Conservation (phyloP, 2,113 vertebrate genomes). For the Crotalus helleri region DNA sequence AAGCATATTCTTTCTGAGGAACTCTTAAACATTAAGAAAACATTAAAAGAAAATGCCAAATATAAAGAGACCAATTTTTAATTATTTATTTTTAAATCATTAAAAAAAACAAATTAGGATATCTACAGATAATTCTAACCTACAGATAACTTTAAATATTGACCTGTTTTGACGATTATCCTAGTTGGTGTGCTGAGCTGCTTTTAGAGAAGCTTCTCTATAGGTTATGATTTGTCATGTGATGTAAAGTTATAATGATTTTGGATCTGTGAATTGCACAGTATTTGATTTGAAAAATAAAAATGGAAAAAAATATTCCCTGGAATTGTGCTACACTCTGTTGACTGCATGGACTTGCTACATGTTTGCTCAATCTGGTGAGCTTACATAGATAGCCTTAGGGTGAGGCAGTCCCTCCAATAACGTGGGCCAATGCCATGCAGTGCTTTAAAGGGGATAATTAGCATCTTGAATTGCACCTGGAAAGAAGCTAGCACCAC, state of each 20-base stretch:
- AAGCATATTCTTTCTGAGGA: background rate
- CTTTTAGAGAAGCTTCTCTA: background rate
- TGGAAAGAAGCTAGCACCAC: background rate
- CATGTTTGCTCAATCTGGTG: background rate
- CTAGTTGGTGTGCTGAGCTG: background rate
- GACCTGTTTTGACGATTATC: background rate
- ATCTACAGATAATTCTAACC: background rate
- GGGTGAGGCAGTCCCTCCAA: background rate
- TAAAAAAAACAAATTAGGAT: background rate
- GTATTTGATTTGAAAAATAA: background rate
- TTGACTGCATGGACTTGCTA: background rate
- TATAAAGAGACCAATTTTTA: background rate
- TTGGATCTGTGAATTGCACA: background rate
- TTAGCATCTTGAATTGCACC: background rate
- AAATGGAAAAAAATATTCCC: background rate
- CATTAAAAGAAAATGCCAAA: background rate
- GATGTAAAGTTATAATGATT: background rate
- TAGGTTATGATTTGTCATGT: background rate
- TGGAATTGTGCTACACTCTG: background rate
- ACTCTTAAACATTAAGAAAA: background rate
- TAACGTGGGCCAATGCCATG: background rate
- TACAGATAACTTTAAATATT: background rate
- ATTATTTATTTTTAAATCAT: background rate
- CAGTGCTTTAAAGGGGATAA: background rate
- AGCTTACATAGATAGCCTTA: background rate